Conservation (phyloP, 2,113 vertebrate species). For the Grammomys dolichurus region DNA sequence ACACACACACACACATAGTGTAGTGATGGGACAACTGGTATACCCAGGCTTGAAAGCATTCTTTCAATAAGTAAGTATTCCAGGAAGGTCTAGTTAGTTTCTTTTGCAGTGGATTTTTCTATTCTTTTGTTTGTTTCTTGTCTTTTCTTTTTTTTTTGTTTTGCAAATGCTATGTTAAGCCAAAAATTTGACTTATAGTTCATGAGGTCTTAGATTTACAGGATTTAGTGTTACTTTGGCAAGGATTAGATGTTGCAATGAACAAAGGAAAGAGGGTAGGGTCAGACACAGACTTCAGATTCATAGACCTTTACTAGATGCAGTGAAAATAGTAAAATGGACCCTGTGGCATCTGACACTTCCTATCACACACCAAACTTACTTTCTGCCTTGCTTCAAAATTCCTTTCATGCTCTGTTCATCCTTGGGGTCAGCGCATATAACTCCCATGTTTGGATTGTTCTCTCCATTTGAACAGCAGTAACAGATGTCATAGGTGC, state of each 20-base stretch:
- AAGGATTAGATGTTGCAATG: neutral
- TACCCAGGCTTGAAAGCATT: neutral
- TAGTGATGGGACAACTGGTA: neutral
- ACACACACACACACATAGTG: neutral
- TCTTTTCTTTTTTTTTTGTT: neutral
- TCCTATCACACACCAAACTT: too few species aligned
- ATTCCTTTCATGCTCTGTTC: neutral
- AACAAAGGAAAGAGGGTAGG: neutral
- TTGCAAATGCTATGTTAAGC: neutral
- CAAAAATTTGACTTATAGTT: neutral
- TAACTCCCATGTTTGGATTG: neutral
- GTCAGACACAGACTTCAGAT: neutral
- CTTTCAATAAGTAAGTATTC: neutral
- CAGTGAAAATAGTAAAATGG: too few species aligned
- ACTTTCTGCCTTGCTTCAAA: neutral
- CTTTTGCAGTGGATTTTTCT: neutral
- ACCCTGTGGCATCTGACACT: neutral
- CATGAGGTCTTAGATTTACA: neutral
- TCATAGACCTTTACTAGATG: neutral
- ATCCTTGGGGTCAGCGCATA: rapidly evolving
- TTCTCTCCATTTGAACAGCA: neutral
- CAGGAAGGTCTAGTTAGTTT: neutral
- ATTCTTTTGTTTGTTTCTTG: neutral
- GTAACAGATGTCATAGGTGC: neutral
- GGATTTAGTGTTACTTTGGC: neutral